Evolutionary conservation across 2,888 invertebrate genomes (phyloP), one percentile per base, ranked within the genome.

Genomic region (Oscheius sp.): DNA sequence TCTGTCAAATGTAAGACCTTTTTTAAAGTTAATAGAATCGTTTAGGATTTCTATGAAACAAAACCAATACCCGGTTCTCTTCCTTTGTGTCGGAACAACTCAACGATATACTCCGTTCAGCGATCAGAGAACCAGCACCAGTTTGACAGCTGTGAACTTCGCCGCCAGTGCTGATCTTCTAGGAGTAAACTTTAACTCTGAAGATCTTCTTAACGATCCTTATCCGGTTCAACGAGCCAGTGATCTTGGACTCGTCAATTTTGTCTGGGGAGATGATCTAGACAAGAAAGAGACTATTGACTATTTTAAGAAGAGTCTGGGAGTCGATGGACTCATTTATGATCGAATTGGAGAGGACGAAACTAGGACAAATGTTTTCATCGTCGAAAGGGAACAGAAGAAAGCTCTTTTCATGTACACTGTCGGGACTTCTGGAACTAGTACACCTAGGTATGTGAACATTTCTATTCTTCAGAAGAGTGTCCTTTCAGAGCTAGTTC

Each of bases 201-300:
- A 95, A 88, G 95, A 95, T 51, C 75, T 87, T 24, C 89, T 95
- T 56, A 89, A 92, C 71, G 94, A 95, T 88, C 91, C 92, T 59
- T 73, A 74, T 4, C 75, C 86, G 9, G 84, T 88, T 1, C 71
- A 83, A 22, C 73, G 81, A 75, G 93, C 92, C 1, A 92, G 91
- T 78, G 90, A 92, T 80, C 90, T 91, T 17, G 92, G 93, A 12
- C 89, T 96, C 63, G 91, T 77, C 8, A 91, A 95, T 73, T 97
- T 97, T 88, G 94, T 94, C 85, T 97, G 96, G 96, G 97, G 97
- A 28, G 95, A 95, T 82, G 94, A 95, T 83, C 94, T 94, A 86
- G 94, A 95, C 82, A 92, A 93, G 44, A 66, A 70, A 75, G 91
- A 91, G 45, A 93, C 92, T 0, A 93, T 95, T 65, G 91, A 91